A percentile compares a stretch with the other conserved stretches of the same genome.
phyloP scores from a whole-genome alignment of 2,113 vertebrate species.

The Micronycteris hirsuta region DNA sequence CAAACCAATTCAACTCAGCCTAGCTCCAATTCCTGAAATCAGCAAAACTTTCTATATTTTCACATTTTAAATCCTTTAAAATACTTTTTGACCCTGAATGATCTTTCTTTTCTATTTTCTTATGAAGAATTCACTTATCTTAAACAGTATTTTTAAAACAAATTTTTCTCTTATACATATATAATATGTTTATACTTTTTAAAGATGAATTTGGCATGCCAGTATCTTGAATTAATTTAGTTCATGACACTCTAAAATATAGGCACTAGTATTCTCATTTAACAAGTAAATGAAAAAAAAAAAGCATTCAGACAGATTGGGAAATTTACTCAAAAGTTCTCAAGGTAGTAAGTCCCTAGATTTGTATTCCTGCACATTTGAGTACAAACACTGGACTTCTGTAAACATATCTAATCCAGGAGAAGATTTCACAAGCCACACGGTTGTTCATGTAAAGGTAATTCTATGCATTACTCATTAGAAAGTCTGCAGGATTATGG shows the following conservation, averaged over 20 bases:
- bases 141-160: not conserved
- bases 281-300: not conserved
- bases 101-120: not conserved
- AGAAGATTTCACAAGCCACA: not conserved
- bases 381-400: not conserved
- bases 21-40: not conserved
- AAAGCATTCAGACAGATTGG: not conserved
- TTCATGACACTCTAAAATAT: not conserved
- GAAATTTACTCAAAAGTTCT: not conserved
- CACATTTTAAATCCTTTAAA: not conserved
- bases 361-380: not conserved
- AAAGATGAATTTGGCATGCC: not conserved
- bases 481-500: not conserved
- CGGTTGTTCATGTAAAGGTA: not conserved
- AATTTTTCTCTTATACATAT: not conserved
- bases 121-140: not conserved
- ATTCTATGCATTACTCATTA: not conserved
- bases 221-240: not conserved
- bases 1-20: not conserved
- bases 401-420: not conserved
- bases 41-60: not conserved
- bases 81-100: not conserved
- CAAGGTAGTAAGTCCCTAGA: not conserved
- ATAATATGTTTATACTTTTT: not conserved
- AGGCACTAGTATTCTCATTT: not conserved